Evolutionary conservation across 1,140 invertebrate genomes (phyloP), one percentile per base, ranked within the genome.

Genomic region (Caenorhabditis remanei): DNA sequence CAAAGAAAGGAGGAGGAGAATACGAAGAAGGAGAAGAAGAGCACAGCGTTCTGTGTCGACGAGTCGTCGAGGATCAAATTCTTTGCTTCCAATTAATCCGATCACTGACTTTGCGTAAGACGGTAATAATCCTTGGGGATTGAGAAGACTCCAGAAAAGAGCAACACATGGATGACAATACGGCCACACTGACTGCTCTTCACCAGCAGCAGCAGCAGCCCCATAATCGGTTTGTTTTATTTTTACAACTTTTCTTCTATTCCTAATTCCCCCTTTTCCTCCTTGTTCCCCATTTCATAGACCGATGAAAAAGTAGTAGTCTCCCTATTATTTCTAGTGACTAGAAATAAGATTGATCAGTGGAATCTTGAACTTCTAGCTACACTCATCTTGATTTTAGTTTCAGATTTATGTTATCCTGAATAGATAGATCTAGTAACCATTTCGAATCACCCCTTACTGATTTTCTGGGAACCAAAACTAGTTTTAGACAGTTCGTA

Each of bases 71-170:
- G 67, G 67, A 75, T 75, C 67, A 75, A 75, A 75, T 75, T 75
- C 67, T 75, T 75, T 75, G 67, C 67, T 46, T 75, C 41, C 67
- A 75, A 75, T 75, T 75, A 75, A 75, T 75, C 67, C 67, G 67
- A 75, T 75, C 67, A 75, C 41, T 75, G 67, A 75, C 67, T 75
- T 75, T 75, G 67, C 67, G 67, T 75, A 75, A 75, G 67, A 75
- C 67, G 67, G 67, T 75, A 75, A 75, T 75, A 75, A 75, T 75
- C 67, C 67, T 75, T 46, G 67, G 67, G 67, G 67, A 75, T 75
- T 75, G 67, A 75, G 67, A 14, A 41, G 67, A n/a, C 67, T n/a
- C 41, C 67, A 43, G 67, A 75, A 75, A 75, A 75, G 67, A 75
- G 40, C 67, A 75, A 75, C 67, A 75, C 67, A 75, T 75, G 67